Evolutionary conservation across 1,140 invertebrate species (phyloP).

Genomic region (Drosophila hydei): DNA sequence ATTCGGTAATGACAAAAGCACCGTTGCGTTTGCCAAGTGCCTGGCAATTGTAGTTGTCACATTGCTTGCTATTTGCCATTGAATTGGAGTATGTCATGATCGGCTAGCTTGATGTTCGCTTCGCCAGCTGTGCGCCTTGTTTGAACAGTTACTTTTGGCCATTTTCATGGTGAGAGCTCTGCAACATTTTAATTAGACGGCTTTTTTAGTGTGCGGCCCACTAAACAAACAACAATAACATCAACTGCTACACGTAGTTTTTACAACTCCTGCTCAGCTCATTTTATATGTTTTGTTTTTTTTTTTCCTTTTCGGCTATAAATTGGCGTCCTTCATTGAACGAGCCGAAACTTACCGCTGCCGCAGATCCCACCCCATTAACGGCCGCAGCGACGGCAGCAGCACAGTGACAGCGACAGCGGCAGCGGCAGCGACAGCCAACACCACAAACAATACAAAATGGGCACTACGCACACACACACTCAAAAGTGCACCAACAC

Average conservation of each 20-base stretch:
- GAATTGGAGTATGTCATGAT: neutral
- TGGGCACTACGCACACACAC: slow-evolving; percentile 63
- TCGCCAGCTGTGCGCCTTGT: no score
- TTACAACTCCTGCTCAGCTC: slow-evolving; percentile 40
- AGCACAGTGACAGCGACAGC: neutral
- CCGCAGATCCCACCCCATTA: slow-evolving; percentile 1
- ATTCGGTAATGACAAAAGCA: slow-evolving; percentile 1
- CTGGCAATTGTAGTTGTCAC: slow-evolving; percentile 1
- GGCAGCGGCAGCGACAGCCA: slow-evolving; percentile 1
- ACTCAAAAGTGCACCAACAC: slow-evolving; percentile 37
- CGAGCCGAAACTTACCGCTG: slow-evolving; percentile 41
- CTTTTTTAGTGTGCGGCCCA: slow-evolving; percentile 40
- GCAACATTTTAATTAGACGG: slow-evolving; percentile 74
- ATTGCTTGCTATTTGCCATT: neutral
- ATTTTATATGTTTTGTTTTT: slow-evolving; percentile 2
- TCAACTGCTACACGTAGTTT: slow-evolving; percentile 45
- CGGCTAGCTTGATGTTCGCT: neutral
- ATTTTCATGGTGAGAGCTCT: slow-evolving; percentile 60
- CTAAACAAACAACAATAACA: slow-evolving; percentile 24
- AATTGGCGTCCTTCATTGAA: slow-evolving; percentile 83
- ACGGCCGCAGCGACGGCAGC: neutral
- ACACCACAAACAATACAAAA: slow-evolving; percentile 60
- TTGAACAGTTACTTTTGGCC: slow-evolving; percentile 62
- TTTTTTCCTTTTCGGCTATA: slow-evolving; percentile 60
- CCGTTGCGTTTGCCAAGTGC: slow-evolving; percentile 11